Base-by-base conservation (phyloP, 2,888 invertebrate genomes). In the Podabrus alpinus region DNA sequence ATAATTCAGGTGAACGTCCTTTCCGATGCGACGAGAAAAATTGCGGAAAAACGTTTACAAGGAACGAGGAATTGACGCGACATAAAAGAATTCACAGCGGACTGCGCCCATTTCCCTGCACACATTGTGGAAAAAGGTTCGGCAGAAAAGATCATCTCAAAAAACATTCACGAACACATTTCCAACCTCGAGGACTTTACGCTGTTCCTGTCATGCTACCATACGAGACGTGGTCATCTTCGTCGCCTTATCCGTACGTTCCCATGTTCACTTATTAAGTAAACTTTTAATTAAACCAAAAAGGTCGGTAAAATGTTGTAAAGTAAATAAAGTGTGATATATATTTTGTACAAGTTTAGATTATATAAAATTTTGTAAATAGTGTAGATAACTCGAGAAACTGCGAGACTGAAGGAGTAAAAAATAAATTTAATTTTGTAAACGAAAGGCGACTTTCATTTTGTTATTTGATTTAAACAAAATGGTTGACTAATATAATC, bases 111-210 rank as follows among this genome's bases (percentile, higher is more conserved):
- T 97, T 94, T 85, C 92, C 95, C 0, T 98, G 98, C 85, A 89
- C 91, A 0, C 92, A 94, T 15, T 98, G 98, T 84, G 95, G 95
- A 3, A 98, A 98, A 88, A 92, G 94, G 77, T 98, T 98, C 85
- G 97, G 97, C 0, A 90, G 98, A 62, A 94, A 97, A 81, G 98
- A 98, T 86, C 98, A 98, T 85, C 89, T 98, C 74, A 97, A 97
- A 88, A 98, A 98, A 83, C 98, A 98, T 85, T 93, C 94, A 74
- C 92, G 95, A 83, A 97, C 97, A 0, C 97, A 98, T 84, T 81
- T 91, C 87, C 86, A 91, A 87, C 70, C 90, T 84, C 81, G 90
- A 88, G 79, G 89, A 81, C 86, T 90, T 82, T 86, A 86, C 76
- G 87, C 87, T 0, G 86, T 87, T 4, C 87, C 87, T 2, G 86